Evolutionary conservation across 2,888 invertebrate species (phyloP), one percentile per base, ranked within the genome.

Genomic region (Thymelicus sylvestris): DNA sequence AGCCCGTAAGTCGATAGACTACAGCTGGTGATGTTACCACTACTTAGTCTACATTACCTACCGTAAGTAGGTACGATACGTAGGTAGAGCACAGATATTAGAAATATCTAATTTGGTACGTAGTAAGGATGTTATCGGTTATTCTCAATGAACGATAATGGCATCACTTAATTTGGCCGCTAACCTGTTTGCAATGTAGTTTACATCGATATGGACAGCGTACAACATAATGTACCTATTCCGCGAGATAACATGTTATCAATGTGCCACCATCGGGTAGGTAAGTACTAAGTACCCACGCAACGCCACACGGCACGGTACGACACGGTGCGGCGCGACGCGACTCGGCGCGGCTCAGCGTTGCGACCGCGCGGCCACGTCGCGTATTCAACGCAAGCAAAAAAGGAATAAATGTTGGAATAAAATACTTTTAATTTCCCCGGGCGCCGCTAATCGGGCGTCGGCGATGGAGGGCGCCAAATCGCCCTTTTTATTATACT

Each of bases 391-490:
- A 87, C 83, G 81, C 88, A 90, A 91, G 91, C 89, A 91, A 90
- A 91, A 89, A 88, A 86, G 85, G 88, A 90, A 91, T 91, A 89
- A 91, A 91, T 91, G 88, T 87, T 88, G 86, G 88, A 91, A 91
- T 91, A 91, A 91, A 91, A 92, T 91, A 91, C 92, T 92, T 92
- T 92, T 92, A 92, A 92, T 92, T 92, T 92, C 92, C 92, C 92
- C 86, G 89, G 92, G 90, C 92, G 89, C 90, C 90, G 90, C 91
- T 92, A 92, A 92, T 92, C 92, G 91, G 88, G 85, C 88, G 84
- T 86, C 86, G 88, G 86, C 91, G 88, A 89, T 88, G 90, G 90
- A 91, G 92, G 91, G 91, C 89, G 87, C 89, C 88, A 90, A 91
- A 91, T 91, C 92, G 92, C 91, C 92, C 91, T 92, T 92, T 91